Evolutionary conservation across 2,888 invertebrate genomes (phyloP).

Genomic region (Eupithecia subfuscata): DNA sequence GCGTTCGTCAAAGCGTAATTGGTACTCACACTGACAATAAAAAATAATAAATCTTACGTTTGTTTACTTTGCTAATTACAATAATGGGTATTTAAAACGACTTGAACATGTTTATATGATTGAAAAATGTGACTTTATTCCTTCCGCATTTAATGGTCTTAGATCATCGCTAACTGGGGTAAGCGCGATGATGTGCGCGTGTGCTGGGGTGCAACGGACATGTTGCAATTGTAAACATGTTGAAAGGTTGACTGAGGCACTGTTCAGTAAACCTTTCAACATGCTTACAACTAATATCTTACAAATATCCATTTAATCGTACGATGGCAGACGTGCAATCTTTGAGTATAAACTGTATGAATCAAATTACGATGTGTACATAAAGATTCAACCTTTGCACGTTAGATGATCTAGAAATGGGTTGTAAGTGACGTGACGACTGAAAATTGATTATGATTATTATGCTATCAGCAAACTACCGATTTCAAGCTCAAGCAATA

Average conservation of each 20-base stretch:
- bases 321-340: background rate
- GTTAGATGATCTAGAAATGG: no score
- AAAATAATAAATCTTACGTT: conserved; percentile 6
- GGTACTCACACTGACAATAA: conserved; percentile 3
- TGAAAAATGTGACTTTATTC: conserved; percentile 3
- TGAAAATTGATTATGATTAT: background rate
- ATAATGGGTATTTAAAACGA: conserved; percentile 17
- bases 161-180: conserved; percentile 37
- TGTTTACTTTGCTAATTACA: conserved; percentile 23
- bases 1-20: conserved; percentile 4
- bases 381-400: background rate
- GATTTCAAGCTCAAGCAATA: background rate
- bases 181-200: conserved; percentile 21
- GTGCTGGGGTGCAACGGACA: background rate
- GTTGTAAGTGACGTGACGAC: background rate
- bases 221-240: background rate
- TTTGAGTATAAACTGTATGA: background rate
- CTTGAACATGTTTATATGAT: background rate
- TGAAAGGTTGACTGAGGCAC: background rate
- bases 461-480: background rate
- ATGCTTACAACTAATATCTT: background rate
- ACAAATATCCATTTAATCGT: background rate
- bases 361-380: no score
- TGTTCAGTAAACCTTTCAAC: no score
- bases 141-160: conserved; percentile 15